Evolutionary conservation across 2,888 invertebrate genomes (phyloP).

Genomic region (Scotopteryx bipunctaria): DNA sequence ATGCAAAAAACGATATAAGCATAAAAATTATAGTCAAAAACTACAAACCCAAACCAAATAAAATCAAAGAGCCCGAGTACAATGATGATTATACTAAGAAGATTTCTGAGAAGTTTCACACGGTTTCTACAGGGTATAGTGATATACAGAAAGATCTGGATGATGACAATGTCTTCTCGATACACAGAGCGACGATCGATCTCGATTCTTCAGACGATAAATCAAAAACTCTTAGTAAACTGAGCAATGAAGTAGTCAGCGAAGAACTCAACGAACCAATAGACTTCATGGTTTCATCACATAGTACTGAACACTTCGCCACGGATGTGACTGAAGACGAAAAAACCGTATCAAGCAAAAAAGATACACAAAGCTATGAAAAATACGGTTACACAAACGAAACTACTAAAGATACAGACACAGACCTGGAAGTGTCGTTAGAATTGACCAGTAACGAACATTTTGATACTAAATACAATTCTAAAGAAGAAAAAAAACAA

Average conservation of each 20-base stretch:
- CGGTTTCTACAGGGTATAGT: constrained; percentile 63
- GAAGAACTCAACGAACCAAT: constrained; percentile 29
- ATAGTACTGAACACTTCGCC: constrained; percentile 28
- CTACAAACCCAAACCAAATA: constrained; percentile 46
- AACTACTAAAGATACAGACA: constrained; percentile 29
- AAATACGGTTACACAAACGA: constrained; percentile 27
- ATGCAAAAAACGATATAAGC: constrained; percentile 58
- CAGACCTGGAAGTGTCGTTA: constrained; percentile 35
- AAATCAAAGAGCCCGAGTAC: constrained; percentile 27
- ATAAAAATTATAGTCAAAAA: constrained; percentile 65
- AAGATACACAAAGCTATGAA: constrained; percentile 27
- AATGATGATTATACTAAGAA: constrained; percentile 52
- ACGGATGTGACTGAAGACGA: constrained; percentile 31
- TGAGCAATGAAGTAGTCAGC: constrained; percentile 21
- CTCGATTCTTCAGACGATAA: constrained; percentile 47
- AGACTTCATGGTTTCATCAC: constrained; percentile 29
- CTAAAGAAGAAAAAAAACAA: constrained; percentile 54
- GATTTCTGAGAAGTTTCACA: constrained; percentile 62
- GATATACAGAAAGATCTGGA: constrained; percentile 41
- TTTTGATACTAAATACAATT: constrained; percentile 36
- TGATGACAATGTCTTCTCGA: constrained; percentile 47
- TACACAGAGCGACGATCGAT: constrained; percentile 55
- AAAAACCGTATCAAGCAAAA: constrained; percentile 23
- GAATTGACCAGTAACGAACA: constrained; percentile 38
- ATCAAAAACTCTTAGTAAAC: constrained; percentile 31